Evolutionary conservation across 1,140 invertebrate genomes (phyloP).

Genomic region (Dendrolimus punctatus): DNA sequence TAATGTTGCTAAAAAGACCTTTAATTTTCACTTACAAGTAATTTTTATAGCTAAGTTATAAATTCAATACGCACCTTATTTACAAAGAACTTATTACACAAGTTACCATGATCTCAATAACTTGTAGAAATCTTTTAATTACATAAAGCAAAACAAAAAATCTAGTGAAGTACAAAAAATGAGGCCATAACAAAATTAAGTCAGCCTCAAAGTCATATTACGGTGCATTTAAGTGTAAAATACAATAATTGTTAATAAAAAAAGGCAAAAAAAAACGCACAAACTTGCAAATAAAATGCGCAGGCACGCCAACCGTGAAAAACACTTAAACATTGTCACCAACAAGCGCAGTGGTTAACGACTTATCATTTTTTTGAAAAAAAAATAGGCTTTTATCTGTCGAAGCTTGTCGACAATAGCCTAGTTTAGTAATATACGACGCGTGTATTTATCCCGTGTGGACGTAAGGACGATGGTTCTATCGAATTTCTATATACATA

Average conservation of each 20-base stretch:
- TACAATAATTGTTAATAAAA: conserved; percentile 32
- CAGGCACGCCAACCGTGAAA: conserved; percentile 10
- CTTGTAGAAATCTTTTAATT: conserved; percentile 2
- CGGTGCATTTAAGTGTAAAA: conserved; percentile 36
- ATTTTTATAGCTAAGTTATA: too few relatives aligned
- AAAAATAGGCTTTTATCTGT: too few relatives aligned
- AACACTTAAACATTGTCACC: conserved; percentile 4
- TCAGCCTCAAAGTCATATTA: conserved; percentile 34
- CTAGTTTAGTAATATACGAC: too few relatives aligned
- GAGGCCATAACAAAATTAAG: conserved; percentile 25
- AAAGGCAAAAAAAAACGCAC: conserved; percentile 19
- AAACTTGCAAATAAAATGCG: conserved; percentile 5
- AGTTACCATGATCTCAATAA: conserved; percentile 7
- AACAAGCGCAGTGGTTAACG: not conserved
- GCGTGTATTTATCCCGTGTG: too few relatives aligned
- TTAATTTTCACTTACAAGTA: too few relatives aligned
- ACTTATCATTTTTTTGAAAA: too few relatives aligned
- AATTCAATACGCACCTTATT: too few relatives aligned
- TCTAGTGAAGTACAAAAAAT: conserved; percentile 17
- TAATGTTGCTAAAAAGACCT: too few relatives aligned
- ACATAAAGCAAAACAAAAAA: conserved; percentile 1
- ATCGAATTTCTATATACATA: too few relatives aligned
- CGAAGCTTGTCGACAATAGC: too few relatives aligned
- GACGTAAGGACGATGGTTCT: too few relatives aligned
- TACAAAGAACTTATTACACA: not conserved